Evolutionary conservation across 2,113 vertebrate species (phyloP).

Genomic region (Corythornis madagascariensis): DNA sequence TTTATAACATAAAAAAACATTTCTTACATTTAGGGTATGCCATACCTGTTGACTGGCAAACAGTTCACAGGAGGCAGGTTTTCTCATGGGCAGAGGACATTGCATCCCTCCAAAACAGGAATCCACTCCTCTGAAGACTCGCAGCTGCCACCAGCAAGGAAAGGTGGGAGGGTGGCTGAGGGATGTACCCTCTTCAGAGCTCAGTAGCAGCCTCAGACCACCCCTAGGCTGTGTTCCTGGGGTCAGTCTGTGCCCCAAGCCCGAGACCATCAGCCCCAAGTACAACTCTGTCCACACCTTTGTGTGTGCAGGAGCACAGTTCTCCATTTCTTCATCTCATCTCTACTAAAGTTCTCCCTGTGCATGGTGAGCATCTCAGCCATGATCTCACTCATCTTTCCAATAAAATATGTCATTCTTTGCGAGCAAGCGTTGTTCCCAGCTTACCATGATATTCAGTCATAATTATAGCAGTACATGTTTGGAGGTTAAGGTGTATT

Average conservation of each 20-base stretch:
- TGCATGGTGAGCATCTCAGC: background rate
- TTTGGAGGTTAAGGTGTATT: background rate
- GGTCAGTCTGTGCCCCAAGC: background rate
- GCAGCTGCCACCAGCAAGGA: background rate
- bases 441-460: background rate
- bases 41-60: background rate
- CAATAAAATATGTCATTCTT: background rate
- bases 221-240: background rate
- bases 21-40: background rate
- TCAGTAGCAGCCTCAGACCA: background rate
- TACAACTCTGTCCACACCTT: fast-evolving
- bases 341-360: background rate
- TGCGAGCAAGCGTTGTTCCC: background rate
- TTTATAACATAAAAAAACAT: background rate
- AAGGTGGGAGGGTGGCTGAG: background rate
- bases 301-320: background rate
- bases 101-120: background rate
- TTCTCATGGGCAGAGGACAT: fast-evolving
- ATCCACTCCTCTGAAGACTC: background rate
- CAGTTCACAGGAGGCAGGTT: background rate
- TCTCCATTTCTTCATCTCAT: background rate
- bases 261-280: background rate
- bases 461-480: background rate
- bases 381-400: background rate
- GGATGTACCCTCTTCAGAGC: fast-evolving